Base-by-base conservation (phyloP, 2,113 vertebrate species). In the Leptobrachium ailaonicum region DNA sequence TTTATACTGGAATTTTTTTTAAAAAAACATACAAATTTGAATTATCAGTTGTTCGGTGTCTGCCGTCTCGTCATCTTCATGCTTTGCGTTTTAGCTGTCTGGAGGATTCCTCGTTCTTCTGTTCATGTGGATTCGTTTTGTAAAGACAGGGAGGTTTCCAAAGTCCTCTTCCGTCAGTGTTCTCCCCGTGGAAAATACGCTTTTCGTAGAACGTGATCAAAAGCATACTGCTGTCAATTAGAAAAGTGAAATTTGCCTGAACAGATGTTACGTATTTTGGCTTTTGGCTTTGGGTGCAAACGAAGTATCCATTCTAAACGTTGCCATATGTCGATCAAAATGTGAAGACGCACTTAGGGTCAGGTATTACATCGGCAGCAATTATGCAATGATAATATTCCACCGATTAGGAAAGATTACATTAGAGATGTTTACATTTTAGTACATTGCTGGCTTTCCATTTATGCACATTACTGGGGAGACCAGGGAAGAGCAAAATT, bases 121-220 rank as follows among this genome's bases (percentile, higher is more conserved):
- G 42, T 62, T 69, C 79, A 81, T 81, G 79, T 81, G 79, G 79
- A 75, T 75, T 58, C n/a, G 50, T 81, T 81, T 81, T 75, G 64
- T 47, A 41, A 20, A 43, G 66, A 10, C 12, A 56, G 54, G 41
- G 47, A 69, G 66, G 72, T 32, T 75, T 68, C 63, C 44, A 56
- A 1, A 20, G 42, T n/a, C 47, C 73, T 71, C 69, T 73, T 81
- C 71, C 13, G n/a, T 81, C 71, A 69, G 64, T 67, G 47, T 75
- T 81, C 71, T 81, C 79, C 72, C 79, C 5, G 4, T 75, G 79
- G 72, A 81, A 58, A 73, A 44, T 44, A 81, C 64, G 68, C 60
- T 67, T 20, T 75, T 81, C 54, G 45, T 74, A 68, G 71, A 75
- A 69, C 56, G 54, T 75, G 79, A 81, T 81, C 79, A 81, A 81